These are phyloP conservation scores for Rhea pennata DNA, from an alignment of 2,113 vertebrate genomes.

Conservation along the genomic window DNA sequence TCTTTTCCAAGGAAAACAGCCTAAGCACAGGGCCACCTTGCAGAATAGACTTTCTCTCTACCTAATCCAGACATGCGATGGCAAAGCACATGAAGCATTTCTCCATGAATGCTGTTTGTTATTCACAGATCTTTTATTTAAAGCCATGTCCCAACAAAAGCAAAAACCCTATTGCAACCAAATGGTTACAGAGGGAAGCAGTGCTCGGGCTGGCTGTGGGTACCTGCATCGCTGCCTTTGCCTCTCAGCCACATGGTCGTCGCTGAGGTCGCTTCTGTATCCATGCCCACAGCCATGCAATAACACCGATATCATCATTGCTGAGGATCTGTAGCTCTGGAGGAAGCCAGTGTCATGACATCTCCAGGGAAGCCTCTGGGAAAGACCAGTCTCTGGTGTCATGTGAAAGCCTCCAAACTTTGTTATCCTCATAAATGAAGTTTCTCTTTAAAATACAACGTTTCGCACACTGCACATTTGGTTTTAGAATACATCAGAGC, in stretches of 20 bases:
- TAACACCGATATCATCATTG: not conserved
- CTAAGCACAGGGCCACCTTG: not conserved
- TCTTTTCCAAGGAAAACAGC: not conserved
- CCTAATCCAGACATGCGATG: not conserved
- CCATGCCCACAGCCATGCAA: accelerated
- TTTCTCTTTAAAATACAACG: not conserved
- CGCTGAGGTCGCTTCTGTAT: not conserved
- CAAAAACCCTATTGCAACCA: accelerated
- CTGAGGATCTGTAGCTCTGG: not conserved
- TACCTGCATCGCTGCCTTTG: not conserved
- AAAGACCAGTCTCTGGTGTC: not conserved
- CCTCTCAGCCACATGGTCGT: no score
- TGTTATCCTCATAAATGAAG: not conserved
- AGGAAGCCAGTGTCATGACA: not conserved
- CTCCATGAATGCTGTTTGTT: not conserved
- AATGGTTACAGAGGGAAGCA: accelerated
- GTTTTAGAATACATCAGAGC: not conserved
- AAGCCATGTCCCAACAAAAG: not conserved
- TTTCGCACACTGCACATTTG: not conserved
- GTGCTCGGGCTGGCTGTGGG: not conserved
- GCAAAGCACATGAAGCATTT: not conserved
- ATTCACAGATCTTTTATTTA: not conserved
- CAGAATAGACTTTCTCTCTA: not conserved
- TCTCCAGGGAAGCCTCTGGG: not conserved
- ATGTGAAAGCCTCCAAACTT: not conserved